These are phyloP conservation scores for Euglossa dilemma DNA, from an alignment of 1,140 invertebrate genomes.

Conservation along the genomic window DNA sequence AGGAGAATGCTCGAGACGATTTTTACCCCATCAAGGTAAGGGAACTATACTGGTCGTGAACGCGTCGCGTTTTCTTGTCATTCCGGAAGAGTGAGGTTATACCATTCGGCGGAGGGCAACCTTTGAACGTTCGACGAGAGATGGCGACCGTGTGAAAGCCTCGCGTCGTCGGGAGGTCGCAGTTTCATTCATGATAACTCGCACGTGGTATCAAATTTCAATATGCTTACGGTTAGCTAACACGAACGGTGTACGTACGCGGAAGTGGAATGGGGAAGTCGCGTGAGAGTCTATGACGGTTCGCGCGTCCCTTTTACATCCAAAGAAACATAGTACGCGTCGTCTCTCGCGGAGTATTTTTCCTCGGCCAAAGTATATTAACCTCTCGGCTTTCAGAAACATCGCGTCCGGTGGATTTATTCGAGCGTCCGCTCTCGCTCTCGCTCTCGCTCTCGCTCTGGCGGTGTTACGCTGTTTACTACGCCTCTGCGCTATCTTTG, in stretches of 20 bases:
- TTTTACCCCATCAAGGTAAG: slow-evolving; percentile 82
- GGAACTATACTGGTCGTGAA: neutral
- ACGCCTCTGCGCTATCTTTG: neutral
- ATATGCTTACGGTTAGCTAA: slow-evolving; percentile 30
- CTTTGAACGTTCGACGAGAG: slow-evolving; percentile 45
- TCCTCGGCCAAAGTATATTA: neutral
- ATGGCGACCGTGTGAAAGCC: slow-evolving; percentile 57
- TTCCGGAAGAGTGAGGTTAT: slow-evolving; percentile 42
- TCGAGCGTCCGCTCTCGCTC: neutral
- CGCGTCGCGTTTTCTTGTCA: too few relatives aligned
- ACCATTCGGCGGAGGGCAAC: neutral
- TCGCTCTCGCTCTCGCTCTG: too few relatives aligned
- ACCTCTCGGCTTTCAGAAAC: neutral
- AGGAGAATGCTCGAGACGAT: slow-evolving; percentile 63
- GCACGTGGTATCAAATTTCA: slow-evolving; percentile 64
- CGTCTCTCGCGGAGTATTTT: neutral
- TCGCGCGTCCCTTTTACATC: too few relatives aligned
- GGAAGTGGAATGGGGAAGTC: slow-evolving; percentile 24
- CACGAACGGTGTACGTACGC: neutral
- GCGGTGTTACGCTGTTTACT: neutral
- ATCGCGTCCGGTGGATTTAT: neutral
- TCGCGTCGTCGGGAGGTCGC: slow-evolving; percentile 6
- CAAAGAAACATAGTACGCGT: neutral
- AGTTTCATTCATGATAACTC: slow-evolving; percentile 66
- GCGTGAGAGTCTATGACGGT: slow-evolving; percentile 8